Conservation (phyloP, 2,113 vertebrate species). For the Picathartes gymnocephalus region DNA sequence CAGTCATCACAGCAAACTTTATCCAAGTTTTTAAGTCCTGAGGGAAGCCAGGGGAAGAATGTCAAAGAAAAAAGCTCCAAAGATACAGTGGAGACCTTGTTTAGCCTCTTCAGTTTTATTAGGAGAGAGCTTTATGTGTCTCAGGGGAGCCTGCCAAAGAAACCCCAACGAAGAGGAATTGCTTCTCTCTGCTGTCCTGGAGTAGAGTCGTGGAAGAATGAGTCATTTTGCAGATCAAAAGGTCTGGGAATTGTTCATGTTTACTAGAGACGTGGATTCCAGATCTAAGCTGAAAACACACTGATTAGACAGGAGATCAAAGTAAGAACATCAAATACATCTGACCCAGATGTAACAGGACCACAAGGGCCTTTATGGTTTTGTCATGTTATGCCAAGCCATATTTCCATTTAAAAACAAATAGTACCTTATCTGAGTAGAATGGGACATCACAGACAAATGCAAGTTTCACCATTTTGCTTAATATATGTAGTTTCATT, state of each 20-base stretch:
- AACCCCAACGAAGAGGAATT: not conserved
- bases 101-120: not conserved
- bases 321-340: conserved; percentile 64
- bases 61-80: not conserved
- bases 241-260: conserved; percentile 49
- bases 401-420: conserved; percentile 64
- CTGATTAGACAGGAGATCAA: conserved; percentile 62
- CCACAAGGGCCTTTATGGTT: conserved; percentile 12
- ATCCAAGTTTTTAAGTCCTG: not conserved
- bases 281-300: conserved; percentile 61
- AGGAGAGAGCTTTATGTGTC: not conserved
- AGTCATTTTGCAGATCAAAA: conserved; percentile 68
- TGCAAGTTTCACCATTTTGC: not conserved
- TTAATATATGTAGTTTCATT: not conserved
- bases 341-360: conserved; percentile 44
- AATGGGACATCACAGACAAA: conserved; percentile 27
- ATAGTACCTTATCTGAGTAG: conserved; percentile 32
- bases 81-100: not conserved
- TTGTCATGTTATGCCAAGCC: conserved; percentile 54
- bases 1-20: not conserved
- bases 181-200: not conserved
- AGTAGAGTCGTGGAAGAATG: conserved; percentile 35
- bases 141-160: not conserved
- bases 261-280: conserved; percentile 45
- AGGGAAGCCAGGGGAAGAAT: not conserved